These are phyloP conservation scores for Sternarchorhynchus goeldii DNA, from an alignment of 2,797 vertebrate species.

Conservation along the genomic window DNA sequence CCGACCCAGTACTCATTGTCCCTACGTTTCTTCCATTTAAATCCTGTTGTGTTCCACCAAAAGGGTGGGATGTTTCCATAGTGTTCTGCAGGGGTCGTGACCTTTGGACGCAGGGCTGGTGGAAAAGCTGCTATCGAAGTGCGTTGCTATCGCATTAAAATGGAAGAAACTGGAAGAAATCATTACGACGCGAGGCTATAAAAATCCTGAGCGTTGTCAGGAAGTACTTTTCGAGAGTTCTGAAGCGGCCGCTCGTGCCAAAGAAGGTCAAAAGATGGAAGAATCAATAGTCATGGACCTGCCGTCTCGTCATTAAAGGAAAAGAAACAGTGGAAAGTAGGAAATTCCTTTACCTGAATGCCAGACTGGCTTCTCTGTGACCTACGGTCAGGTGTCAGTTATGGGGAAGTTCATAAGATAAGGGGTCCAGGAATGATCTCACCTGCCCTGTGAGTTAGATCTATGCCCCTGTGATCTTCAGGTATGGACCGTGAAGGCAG, in stretches of 20 bases:
- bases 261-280: slow-evolving; percentile 34
- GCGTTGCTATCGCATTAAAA: slow-evolving; percentile 3
- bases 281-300: not conserved
- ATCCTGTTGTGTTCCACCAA: slow-evolving; percentile 2
- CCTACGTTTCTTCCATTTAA: not conserved
- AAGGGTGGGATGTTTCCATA: slow-evolving; percentile 35
- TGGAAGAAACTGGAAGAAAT: slow-evolving; percentile 26
- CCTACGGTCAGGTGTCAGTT: slow-evolving; percentile 40
- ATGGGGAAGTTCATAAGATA: not conserved
- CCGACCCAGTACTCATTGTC: too few relatives aligned
- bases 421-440: not conserved
- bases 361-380: not conserved
- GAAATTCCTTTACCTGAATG: not conserved
- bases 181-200: not conserved
- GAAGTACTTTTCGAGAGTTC: not conserved
- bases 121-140: slow-evolving; percentile 31
- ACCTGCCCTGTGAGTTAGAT: too few relatives aligned
- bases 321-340: slow-evolving; percentile 42
- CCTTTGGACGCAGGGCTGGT: slow-evolving; percentile 22
- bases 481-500: not conserved
- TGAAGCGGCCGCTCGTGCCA: not conserved
- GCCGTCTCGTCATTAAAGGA: slow-evolving; percentile 59
- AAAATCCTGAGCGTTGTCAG: slow-evolving; percentile 20
- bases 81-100: not conserved
- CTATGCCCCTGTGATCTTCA: too few relatives aligned